These are phyloP conservation scores for Torymus tubicola DNA, from an alignment of 2,888 invertebrate species.

Conservation along the genomic window DNA sequence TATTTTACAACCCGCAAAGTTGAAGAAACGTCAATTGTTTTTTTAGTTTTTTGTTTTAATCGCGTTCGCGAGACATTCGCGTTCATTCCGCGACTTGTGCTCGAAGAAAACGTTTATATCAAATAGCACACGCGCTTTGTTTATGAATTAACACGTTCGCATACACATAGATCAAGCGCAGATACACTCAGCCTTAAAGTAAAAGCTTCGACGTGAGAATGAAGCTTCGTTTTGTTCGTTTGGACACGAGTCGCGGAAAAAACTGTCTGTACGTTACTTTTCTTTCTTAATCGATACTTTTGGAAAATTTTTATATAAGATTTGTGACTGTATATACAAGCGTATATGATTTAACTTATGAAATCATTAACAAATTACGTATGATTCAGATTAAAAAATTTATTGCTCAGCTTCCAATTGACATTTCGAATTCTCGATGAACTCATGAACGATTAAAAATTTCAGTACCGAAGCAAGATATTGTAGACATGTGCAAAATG, in stretches of 20 bases:
- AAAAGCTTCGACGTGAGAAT: constrained; percentile 16
- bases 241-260: constrained; percentile 31
- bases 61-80: constrained; percentile 7
- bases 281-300: constrained; percentile 36
- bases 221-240: constrained; percentile 18
- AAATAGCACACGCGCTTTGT: constrained; percentile 33
- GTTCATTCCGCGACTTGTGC: constrained; percentile 33
- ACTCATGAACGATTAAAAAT: too few relatives aligned
- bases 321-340: constrained; percentile 16
- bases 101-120: constrained; percentile 31
- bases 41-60: constrained; percentile 14
- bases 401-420: too few relatives aligned
- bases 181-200: constrained; percentile 46
- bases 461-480: too few relatives aligned
- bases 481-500: not conserved
- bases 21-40: constrained; percentile 41
- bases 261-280: constrained; percentile 15
- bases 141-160: constrained; percentile 30
- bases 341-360: not conserved
- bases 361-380: too few relatives aligned
- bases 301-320: constrained; percentile 29
- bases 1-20: constrained; percentile 52
- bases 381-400: too few relatives aligned
- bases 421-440: too few relatives aligned
- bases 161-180: constrained; percentile 49